Evolutionary conservation across 2,888 invertebrate species (phyloP).

Genomic region (Junonia oenone): DNA sequence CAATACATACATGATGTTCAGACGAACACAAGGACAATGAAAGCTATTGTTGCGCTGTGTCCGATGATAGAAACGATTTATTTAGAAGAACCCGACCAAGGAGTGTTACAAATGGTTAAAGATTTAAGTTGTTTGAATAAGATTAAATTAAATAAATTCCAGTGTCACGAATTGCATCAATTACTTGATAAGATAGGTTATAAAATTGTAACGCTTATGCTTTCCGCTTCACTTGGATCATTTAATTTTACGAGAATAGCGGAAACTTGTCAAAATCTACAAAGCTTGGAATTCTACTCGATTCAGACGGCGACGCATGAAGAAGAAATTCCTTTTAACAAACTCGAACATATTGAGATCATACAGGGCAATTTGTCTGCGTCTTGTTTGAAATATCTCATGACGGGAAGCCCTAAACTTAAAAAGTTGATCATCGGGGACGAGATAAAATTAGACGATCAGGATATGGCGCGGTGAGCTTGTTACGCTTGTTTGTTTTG

Average conservation of each 20-base stretch:
- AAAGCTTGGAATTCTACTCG: constrained; percentile 83
- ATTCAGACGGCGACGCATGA: constrained; percentile 81
- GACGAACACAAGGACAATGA: constrained; percentile 79
- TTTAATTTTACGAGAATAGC: constrained; percentile 81
- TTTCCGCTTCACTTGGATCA: constrained; percentile 78
- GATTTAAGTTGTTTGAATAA: constrained; percentile 71
- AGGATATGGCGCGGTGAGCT: constrained; percentile 81
- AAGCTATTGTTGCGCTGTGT: constrained; percentile 80
- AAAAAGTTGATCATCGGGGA: constrained; percentile 83
- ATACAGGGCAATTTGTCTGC: constrained; percentile 82
- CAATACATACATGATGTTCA: constrained; percentile 83
- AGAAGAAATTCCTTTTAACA: constrained; percentile 78
- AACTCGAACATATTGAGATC: constrained; percentile 83
- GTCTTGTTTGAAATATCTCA: constrained; percentile 78
- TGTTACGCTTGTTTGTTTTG: constrained; percentile 6
- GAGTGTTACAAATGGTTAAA: constrained; percentile 72
- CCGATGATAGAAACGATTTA: constrained; percentile 83
- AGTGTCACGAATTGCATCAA: constrained; percentile 80
- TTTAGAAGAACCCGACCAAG: constrained; percentile 81
- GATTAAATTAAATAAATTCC: constrained; percentile 82
- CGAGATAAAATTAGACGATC: constrained; percentile 82
- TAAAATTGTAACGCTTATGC: constrained; percentile 76
- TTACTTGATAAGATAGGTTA: constrained; percentile 77
- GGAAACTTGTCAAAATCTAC: constrained; percentile 79
- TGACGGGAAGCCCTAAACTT: constrained; percentile 80